Conservation (phyloP, 2,113 vertebrate species). For the Marmota monax region DNA sequence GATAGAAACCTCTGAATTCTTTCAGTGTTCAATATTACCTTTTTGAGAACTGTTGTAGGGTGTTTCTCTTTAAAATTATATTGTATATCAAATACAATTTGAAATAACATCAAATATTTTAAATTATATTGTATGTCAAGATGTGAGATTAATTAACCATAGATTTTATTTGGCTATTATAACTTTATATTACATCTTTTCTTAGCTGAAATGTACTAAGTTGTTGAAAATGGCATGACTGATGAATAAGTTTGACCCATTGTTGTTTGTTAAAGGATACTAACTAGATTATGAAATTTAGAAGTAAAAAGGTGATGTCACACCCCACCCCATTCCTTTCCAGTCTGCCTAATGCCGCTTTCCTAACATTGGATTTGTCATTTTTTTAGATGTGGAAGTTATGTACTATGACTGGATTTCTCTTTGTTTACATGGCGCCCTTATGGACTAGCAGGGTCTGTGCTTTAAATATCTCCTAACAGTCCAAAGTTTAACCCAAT, state of each 20-base stretch:
- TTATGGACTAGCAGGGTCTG: slow-evolving; percentile 82
- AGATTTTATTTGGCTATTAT: background rate
- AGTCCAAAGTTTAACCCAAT: slow-evolving; percentile 70
- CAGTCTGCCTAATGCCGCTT: slow-evolving; percentile 46
- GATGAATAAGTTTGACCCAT: background rate
- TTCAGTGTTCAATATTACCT: background rate
- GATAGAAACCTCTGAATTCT: background rate
- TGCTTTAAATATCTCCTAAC: slow-evolving; percentile 81
- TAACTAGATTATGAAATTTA: slow-evolving; percentile 45
- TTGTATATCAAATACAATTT: background rate
- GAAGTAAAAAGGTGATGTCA: slow-evolving; percentile 4
- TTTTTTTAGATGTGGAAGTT: slow-evolving; percentile 83
- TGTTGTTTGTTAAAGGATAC: slow-evolving; percentile 36
- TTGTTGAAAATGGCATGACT: background rate
- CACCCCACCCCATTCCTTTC: background rate
- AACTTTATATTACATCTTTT: slow-evolving; percentile 20
- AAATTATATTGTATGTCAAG: background rate
- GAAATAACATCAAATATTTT: too few relatives aligned
- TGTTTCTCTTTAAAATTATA: background rate
- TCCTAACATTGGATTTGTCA: slow-evolving; percentile 78
- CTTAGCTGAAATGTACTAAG: slow-evolving; percentile 13
- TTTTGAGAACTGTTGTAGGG: background rate
- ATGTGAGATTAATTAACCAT: background rate
- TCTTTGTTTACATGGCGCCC: slow-evolving; percentile 78
- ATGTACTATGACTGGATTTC: slow-evolving; percentile 79